phyloP scores from a whole-genome alignment of 2,888 invertebrate genomes.

The Athripsodes cinereus region DNA sequence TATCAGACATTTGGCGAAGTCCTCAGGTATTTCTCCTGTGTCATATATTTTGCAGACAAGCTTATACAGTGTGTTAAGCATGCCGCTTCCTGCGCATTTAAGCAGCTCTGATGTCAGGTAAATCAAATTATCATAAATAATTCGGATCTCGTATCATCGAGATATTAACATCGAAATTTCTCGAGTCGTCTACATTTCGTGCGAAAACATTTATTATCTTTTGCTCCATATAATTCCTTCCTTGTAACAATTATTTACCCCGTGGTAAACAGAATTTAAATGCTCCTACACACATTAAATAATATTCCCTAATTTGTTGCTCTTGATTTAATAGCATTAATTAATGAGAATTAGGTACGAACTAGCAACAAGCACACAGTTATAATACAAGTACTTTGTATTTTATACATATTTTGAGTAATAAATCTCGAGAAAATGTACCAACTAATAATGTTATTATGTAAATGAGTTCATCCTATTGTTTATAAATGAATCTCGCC shows the following conservation, averaged over 20 bases:
- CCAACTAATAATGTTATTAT: too few species aligned
- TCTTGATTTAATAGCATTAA: constrained; percentile 9
- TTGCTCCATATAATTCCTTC: background rate
- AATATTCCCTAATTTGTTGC: background rate
- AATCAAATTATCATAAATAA: too few species aligned
- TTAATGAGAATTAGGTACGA: constrained; percentile 7
- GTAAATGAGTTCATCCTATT: too few species aligned
- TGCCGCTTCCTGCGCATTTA: too few species aligned
- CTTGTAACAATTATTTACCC: constrained; percentile 9
- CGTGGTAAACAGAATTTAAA: constrained; percentile 12
- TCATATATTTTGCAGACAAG: too few species aligned
- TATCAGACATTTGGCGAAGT: too few species aligned
- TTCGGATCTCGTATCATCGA: too few species aligned
- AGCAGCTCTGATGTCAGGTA: too few species aligned
- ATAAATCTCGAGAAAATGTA: background rate
- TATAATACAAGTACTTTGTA: background rate
- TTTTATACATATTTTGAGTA: background rate
- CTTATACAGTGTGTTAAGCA: too few species aligned
- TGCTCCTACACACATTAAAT: background rate
- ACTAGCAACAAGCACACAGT: background rate
- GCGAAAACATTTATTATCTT: background rate
- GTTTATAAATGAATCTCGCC: too few species aligned
- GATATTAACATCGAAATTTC: too few species aligned
- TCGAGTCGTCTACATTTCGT: background rate
- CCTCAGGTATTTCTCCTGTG: too few species aligned